These are phyloP conservation scores for Connochaetes taurinus DNA, from an alignment of 2,113 vertebrate species.

Conservation along the genomic window DNA sequence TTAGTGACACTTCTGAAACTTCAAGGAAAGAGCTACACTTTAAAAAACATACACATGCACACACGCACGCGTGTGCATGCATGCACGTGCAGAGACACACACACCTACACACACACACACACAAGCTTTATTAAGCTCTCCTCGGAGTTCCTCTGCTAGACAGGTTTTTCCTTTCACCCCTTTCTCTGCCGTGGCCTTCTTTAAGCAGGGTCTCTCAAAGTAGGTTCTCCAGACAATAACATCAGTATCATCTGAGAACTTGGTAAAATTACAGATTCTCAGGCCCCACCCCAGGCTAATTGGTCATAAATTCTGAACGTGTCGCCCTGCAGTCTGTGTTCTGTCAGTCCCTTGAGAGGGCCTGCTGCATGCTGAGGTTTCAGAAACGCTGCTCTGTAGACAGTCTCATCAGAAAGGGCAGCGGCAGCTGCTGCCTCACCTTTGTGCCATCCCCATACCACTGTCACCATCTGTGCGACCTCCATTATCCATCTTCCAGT, in stretches of 20 bases:
- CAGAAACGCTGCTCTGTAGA: not conserved
- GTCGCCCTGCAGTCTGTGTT: not conserved
- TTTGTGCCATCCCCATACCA: not conserved
- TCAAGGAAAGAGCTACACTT: not conserved
- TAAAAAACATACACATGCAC: not conserved
- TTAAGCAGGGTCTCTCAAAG: not conserved
- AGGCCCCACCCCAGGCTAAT: not conserved
- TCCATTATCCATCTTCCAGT: not conserved
- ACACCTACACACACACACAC: not conserved
- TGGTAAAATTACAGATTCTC: not conserved
- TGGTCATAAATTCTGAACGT: not conserved
- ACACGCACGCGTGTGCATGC: not conserved
- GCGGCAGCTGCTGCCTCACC: not conserved
- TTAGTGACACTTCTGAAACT: not conserved
- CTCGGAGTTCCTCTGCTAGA: not conserved
- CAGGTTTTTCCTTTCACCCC: not conserved
- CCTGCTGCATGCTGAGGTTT: not conserved
- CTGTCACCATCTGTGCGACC: not conserved
- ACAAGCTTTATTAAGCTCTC: not conserved
- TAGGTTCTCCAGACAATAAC: not conserved
- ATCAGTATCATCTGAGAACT: not conserved
- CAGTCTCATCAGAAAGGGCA: not conserved
- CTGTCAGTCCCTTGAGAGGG: not conserved
- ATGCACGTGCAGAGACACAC: fast-evolving
- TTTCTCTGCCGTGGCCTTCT: not conserved